Evolutionary conservation across 2,113 vertebrate genomes (phyloP).

Genomic region (Serilophus lunatus): DNA sequence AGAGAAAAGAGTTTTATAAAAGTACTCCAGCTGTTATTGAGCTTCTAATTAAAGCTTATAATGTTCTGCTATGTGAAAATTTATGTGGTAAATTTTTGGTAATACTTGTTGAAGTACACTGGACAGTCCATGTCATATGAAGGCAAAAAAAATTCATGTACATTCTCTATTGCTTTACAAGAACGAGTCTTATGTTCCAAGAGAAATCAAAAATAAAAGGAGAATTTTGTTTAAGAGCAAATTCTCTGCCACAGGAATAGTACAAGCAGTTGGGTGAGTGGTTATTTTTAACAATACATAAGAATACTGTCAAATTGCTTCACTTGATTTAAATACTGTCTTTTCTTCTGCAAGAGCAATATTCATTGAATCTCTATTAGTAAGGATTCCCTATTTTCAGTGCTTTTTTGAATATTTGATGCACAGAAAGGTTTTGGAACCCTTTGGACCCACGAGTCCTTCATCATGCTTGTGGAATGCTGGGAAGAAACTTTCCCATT

Average conservation of each 20-base stretch:
- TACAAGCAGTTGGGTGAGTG: neutral
- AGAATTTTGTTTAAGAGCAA: neutral
- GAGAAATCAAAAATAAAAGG: neutral
- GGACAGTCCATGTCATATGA: neutral
- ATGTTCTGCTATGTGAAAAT: neutral
- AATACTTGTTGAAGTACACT: neutral
- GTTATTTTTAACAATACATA: neutral
- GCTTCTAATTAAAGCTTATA: neutral
- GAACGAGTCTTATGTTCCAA: neutral
- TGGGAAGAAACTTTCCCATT: neutral
- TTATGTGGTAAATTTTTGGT: neutral
- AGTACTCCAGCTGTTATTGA: neutral
- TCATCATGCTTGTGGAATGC: neutral
- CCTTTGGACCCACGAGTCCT: neutral
- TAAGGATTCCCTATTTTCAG: neutral
- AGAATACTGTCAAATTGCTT: neutral
- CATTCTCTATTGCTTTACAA: neutral
- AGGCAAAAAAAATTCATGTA: neutral
- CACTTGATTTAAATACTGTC: neutral
- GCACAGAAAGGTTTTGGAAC: neutral
- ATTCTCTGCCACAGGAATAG: neutral
- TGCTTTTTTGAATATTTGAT: neutral
- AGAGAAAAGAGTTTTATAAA: neutral
- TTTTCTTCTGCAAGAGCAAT: neutral
- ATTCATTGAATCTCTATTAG: neutral